Evolutionary conservation across 2,888 invertebrate species (phyloP).

Genomic region (Myopa tessellatipennis): DNA sequence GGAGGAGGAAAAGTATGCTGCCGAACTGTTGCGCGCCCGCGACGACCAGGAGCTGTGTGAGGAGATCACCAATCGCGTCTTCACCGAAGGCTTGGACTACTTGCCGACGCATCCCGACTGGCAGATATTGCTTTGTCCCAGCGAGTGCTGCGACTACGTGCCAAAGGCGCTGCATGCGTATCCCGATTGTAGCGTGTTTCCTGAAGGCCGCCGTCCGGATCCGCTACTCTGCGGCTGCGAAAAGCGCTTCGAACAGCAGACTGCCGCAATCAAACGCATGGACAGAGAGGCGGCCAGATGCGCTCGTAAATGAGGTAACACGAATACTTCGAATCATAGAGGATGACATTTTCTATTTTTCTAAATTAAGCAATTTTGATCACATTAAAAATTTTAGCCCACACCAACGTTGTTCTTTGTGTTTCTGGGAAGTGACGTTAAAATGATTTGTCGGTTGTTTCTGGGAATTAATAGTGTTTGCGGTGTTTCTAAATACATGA

Average conservation of each 20-base stretch:
- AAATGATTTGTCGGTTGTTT: no score
- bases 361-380: background rate
- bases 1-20: slow-evolving; percentile 55
- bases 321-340: no score
- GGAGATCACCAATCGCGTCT: slow-evolving; percentile 54
- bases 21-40: slow-evolving; percentile 52
- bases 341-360: background rate
- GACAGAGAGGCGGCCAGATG: background rate
- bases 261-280: background rate
- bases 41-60: slow-evolving; percentile 56
- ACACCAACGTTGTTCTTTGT: no score
- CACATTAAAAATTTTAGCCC: background rate
- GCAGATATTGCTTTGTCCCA: slow-evolving; percentile 54
- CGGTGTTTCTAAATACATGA: no score
- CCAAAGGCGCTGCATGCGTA: slow-evolving; percentile 38
- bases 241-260: background rate
- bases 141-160: slow-evolving; percentile 49
- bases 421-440: no score
- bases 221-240: slow-evolving; percentile 34
- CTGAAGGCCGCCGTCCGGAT: slow-evolving; percentile 6
- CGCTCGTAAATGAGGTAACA: background rate
- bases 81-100: slow-evolving; percentile 55
- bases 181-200: slow-evolving; percentile 16
- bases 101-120: slow-evolving; percentile 62
- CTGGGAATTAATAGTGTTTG: no score